These are phyloP conservation scores for Drosophila auraria DNA, from an alignment of 1,140 invertebrate species.

Conservation along the genomic window DNA sequence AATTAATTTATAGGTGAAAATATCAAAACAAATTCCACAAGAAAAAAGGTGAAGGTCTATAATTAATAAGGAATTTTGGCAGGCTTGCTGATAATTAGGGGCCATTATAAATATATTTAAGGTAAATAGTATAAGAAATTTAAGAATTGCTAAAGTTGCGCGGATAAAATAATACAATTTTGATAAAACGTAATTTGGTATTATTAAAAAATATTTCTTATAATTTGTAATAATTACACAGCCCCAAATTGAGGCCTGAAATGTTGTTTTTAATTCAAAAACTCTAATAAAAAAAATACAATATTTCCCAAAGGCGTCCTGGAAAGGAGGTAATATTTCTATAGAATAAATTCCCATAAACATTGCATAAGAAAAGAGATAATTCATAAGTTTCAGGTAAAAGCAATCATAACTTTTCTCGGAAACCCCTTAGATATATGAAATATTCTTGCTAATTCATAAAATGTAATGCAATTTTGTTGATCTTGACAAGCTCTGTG, in stretches of 20 bases:
- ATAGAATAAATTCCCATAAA: not conserved
- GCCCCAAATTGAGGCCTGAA: no score
- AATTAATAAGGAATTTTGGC: constrained; percentile 43
- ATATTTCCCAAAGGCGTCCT: no score
- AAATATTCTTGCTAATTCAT: constrained; percentile 26
- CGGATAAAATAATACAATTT: no score
- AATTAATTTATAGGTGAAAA: constrained; percentile 23
- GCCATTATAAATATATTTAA: not conserved
- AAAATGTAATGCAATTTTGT: constrained; percentile 22
- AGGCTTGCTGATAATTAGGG: not conserved
- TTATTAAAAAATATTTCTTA: no score
- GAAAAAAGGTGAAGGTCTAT: constrained; percentile 40
- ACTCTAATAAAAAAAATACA: no score
- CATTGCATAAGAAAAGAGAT: not conserved
- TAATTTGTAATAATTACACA: no score
- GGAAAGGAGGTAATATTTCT: not conserved
- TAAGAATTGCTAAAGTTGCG: not conserved
- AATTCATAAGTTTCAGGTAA: not conserved
- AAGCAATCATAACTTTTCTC: not conserved
- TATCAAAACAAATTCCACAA: not conserved
- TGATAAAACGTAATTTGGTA: no score
- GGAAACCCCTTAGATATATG: not conserved
- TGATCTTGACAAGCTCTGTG: constrained; percentile 8
- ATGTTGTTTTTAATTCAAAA: no score
- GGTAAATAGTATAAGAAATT: not conserved